Evolutionary conservation across 2,797 vertebrate genomes (phyloP).

Genomic region (Ciconia nigra): DNA sequence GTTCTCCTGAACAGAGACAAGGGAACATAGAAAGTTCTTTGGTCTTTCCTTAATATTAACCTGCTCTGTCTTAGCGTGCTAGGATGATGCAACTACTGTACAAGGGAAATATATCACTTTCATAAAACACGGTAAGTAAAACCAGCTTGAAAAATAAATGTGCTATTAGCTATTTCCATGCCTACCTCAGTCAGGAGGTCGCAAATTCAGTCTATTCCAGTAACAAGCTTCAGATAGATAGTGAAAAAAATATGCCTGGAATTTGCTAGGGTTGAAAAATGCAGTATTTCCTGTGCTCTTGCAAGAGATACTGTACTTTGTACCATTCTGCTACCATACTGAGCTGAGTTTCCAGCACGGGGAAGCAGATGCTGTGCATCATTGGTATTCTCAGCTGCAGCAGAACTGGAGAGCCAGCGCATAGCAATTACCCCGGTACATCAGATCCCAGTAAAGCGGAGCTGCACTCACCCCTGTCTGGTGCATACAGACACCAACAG

Average conservation of each 20-base stretch:
- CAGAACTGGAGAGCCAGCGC: background rate
- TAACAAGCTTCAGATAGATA: background rate
- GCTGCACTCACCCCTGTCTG: accelerated
- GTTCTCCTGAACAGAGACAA: background rate
- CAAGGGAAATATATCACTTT: background rate
- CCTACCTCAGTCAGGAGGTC: background rate
- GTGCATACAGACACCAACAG: background rate
- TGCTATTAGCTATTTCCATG: background rate
- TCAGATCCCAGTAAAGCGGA: background rate
- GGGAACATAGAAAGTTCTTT: background rate
- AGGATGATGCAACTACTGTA: background rate
- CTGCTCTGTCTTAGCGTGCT: background rate
- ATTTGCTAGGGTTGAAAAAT: background rate
- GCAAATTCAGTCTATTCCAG: background rate
- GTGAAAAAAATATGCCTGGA: background rate
- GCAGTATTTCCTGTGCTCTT: background rate
- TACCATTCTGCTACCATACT: background rate
- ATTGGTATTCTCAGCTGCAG: background rate
- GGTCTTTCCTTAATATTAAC: background rate
- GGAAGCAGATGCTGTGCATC: background rate
- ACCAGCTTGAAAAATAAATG: background rate
- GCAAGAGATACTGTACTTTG: background rate
- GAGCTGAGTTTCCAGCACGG: background rate
- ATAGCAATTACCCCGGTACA: background rate
- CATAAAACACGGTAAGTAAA: background rate